Evolutionary conservation across 2,888 invertebrate species (phyloP), one percentile per base, ranked within the genome.

Genomic region (Andrena minutula): DNA sequence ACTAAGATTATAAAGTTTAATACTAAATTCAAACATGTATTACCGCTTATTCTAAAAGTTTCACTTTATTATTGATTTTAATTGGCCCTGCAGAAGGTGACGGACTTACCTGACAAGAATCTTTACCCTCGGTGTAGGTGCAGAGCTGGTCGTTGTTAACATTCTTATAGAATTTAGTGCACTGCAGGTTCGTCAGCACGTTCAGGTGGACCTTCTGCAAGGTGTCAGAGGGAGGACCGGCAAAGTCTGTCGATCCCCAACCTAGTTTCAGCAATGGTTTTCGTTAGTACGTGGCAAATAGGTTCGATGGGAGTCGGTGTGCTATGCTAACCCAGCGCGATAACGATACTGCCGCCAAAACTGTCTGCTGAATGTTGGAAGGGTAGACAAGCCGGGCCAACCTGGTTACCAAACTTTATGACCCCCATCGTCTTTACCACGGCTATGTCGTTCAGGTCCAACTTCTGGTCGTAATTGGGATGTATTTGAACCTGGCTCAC

Each of bases 381-480:
- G 0, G 97, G 97, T 60, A 97, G 90, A 88, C 97, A 97, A 28
- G 93, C 95, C 0, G 96, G 96, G 0, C 95, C 95, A 1, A 97
- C 95, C 58, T 92, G 90, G 0, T 94, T 90, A 71, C 92, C 95
- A 89, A 95, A 96, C 10, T 8, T 16, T 0, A 96, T 96, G 0
- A 41, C 6, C 0, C 73, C 78, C 0, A 28, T 30, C 0, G 95
- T 90, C 53, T 86, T 90, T 0, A 96, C 71, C 0, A 96, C 75
- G 0, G 95, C 95, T 32, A 96, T 94, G 89, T 97, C 96, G 84
- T 96, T 94, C 30, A 91, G 87, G 3, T 60, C 5, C 4, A 16
- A 35, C 5, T 4, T 5, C 0, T 1, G 2, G 0, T 16, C 63
- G 80, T 92, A 96, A 2, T 82, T 35, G 0, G 95, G 94, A 88